Percentiles rank a stretch among this genome's conserved stretches.
Evolutionary conservation across 2,797 vertebrate genomes (phyloP).

Genomic region (Thamnophis elegans): DNA sequence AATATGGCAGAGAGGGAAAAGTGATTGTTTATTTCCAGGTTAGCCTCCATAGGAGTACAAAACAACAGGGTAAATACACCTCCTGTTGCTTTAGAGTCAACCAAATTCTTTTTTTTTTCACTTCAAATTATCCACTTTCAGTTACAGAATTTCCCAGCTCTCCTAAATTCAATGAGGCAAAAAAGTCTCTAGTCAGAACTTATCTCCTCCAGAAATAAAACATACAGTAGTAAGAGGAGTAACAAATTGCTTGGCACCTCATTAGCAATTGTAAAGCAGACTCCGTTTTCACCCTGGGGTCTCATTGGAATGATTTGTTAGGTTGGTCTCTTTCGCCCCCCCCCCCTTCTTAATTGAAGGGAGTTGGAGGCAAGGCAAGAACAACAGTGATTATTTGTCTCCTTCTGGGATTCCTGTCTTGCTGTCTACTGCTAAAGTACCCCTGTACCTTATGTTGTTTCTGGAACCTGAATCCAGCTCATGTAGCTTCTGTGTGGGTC

Average conservation of each 20-base stretch:
- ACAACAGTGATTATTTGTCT: constrained; percentile 58
- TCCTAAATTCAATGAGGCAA: constrained; percentile 72
- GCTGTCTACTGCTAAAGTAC: constrained; percentile 51
- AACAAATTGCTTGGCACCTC: constrained; percentile 70
- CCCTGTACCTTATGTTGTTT: constrained; percentile 59
- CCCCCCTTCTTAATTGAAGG: constrained; percentile 35
- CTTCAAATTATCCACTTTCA: constrained; percentile 10
- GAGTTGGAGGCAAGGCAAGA: constrained; percentile 62
- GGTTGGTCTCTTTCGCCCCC: constrained; percentile 25
- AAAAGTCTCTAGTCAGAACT: constrained; percentile 65
- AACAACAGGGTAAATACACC: not conserved
- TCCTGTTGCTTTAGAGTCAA: not conserved
- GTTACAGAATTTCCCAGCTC: constrained; percentile 18
- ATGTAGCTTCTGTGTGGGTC: constrained; percentile 34
- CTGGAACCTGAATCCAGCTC: constrained; percentile 47
- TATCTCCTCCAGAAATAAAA: constrained; percentile 73
- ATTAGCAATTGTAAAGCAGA: constrained; percentile 55
- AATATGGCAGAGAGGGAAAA: not conserved
- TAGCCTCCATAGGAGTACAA: not conserved
- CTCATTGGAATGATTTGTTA: constrained; percentile 59
- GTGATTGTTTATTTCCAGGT: not conserved
- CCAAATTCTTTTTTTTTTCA: accelerated
- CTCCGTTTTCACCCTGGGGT: constrained; percentile 56
- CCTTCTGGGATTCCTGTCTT: constrained; percentile 48
- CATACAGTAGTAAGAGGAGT: constrained; percentile 58